These are phyloP conservation scores for Epizoanthus illoricatus DNA, from an alignment of 92 coral and sea anemone genomes.

Conservation along the genomic window DNA sequence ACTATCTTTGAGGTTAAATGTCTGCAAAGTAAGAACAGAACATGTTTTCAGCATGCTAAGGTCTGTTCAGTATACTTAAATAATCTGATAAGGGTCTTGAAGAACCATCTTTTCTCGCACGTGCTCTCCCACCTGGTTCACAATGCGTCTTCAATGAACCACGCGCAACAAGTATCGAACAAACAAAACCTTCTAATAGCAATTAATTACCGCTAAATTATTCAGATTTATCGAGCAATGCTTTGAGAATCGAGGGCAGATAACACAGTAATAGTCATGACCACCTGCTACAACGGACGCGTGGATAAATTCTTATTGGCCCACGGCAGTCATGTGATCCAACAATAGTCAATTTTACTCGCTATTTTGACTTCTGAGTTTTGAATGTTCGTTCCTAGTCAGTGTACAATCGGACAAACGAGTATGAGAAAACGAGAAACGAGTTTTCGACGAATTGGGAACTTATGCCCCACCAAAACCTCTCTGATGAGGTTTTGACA, in stretches of 20 bases:
- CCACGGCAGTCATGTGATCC: constrained; percentile 64
- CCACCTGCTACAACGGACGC: constrained; percentile 77
- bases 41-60: constrained; percentile 12
- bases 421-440: constrained; percentile 66
- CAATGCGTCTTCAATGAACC: constrained; percentile 71
- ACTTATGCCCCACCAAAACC: constrained; percentile 43
- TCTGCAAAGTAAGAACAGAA: not conserved
- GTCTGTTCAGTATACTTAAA: not conserved
- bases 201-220: constrained; percentile 81
- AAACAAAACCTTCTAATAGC: constrained; percentile 81
- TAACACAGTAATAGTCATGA: constrained; percentile 51
- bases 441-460: constrained; percentile 51
- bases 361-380: constrained; percentile 77
- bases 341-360: constrained; percentile 63
- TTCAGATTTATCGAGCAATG: constrained; percentile 65
- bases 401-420: constrained; percentile 58
- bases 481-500: constrained; percentile 63
- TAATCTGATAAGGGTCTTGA: constrained; percentile 28
- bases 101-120: constrained; percentile 46
- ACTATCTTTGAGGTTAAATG: not conserved
- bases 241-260: constrained; percentile 64
- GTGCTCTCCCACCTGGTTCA: constrained; percentile 84
- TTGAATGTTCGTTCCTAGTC: constrained; percentile 86
- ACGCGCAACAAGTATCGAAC: constrained; percentile 79
- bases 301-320: constrained; percentile 58